Evolutionary conservation across 2,113 vertebrate genomes (phyloP).

Genomic region (Dipodomys ordii): DNA sequence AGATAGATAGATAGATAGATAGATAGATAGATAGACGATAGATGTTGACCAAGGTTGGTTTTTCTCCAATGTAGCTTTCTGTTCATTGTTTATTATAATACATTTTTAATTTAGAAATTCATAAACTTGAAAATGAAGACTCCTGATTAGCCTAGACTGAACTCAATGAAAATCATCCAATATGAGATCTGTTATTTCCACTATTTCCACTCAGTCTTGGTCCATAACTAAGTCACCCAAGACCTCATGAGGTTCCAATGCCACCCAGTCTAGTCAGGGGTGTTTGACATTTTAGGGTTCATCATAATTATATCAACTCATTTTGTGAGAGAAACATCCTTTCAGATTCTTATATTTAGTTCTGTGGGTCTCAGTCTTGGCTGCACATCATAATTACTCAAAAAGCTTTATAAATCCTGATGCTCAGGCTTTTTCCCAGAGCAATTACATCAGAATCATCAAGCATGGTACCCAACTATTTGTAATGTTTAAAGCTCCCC

Average conservation of each 20-base stretch:
- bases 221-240: too few relatives aligned
- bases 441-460: conserved; percentile 36
- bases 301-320: background rate
- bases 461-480: background rate
- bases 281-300: background rate
- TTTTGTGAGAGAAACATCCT: background rate
- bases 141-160: background rate
- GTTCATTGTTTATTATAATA: background rate
- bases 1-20: background rate
- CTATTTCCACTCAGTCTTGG: background rate
- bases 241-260: background rate
- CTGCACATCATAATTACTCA: background rate
- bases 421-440: background rate
- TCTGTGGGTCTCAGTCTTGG: background rate
- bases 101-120: background rate
- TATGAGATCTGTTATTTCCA: background rate
- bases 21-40: background rate
- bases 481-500: conserved; percentile 45
- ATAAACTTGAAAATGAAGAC: background rate
- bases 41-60: background rate
- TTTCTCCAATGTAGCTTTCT: background rate
- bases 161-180: background rate
- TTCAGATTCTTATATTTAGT: background rate
- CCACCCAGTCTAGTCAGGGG: background rate
- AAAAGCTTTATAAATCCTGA: conserved; percentile 36